Evolutionary conservation across 1,140 invertebrate genomes (phyloP).

Genomic region (Cydia strobilella): DNA sequence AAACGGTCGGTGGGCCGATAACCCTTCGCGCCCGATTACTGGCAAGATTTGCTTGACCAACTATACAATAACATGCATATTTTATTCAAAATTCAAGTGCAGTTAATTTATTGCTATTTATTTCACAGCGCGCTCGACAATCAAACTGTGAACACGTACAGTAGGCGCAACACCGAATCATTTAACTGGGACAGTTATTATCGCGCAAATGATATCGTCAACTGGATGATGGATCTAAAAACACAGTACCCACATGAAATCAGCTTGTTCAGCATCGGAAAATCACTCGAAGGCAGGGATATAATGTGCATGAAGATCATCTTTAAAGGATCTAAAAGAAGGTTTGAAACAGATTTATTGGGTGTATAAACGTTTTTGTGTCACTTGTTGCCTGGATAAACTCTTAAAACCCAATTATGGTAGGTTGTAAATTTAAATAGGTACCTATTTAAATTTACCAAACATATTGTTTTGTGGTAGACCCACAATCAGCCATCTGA

Average conservation of each 20-base stretch:
- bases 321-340: constrained; percentile 56
- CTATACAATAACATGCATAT: too few relatives aligned
- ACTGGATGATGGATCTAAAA: constrained; percentile 73
- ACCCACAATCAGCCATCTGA: too few relatives aligned
- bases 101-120: constrained; percentile 25
- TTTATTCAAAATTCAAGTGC: too few relatives aligned
- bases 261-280: constrained; percentile 78
- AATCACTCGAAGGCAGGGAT: constrained; percentile 81
- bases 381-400: too few relatives aligned
- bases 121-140: constrained; percentile 55
- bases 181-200: constrained; percentile 76
- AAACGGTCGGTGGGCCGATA: too few relatives aligned
- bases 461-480: too few relatives aligned
- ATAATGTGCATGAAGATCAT: constrained; percentile 83
- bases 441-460: too few relatives aligned
- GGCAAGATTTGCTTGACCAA: too few relatives aligned
- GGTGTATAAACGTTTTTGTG: too few relatives aligned
- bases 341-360: constrained; percentile 34
- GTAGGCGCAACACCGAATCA: constrained; percentile 56
- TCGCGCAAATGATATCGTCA: constrained; percentile 73
- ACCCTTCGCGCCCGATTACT: too few relatives aligned
- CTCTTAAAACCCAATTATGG: too few relatives aligned
- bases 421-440: too few relatives aligned
- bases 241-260: constrained; percentile 68
- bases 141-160: constrained; percentile 63